Base-by-base conservation (phyloP, 2,888 invertebrate genomes). In the Andrena chrysosceles region DNA sequence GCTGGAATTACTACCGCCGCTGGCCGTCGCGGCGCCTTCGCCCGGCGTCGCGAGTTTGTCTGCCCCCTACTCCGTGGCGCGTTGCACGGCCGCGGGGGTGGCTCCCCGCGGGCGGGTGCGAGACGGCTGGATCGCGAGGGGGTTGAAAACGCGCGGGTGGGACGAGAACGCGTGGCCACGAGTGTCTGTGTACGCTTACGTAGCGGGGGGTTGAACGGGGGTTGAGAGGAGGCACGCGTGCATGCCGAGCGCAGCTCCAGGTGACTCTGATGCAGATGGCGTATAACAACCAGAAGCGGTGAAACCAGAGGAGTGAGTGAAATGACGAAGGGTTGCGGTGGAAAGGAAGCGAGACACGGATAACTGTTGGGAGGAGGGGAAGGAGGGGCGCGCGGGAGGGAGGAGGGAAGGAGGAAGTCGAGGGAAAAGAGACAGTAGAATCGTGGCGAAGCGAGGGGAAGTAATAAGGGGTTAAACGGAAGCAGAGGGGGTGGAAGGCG, bases 1-100 rank as follows among this genome's bases (percentile, higher is more conserved):
- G 85, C 81, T 80, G 84, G 85, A 89, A 87, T 90, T 90, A 89
- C 89, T 89, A 83, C 88, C 74, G 81, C 81, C 84, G 72, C 80
- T 72, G 79, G 84, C 64, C 75, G 73, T 69, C 75, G 77, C 72
- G 80, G 76, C 70, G 76, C 81, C 75, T 68, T 64, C 68, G 52
- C 52, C 56, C 63, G 42, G 23, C 75, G 81, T 71, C 71, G 68
- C 52, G 54, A 31, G 23, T 26, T 29, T 62, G 35, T 35, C 33
- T 35, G 63, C 63, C 8, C 35, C 35, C 33, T 20, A 1, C 56
- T 56, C 56, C 23, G 23, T 20, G 23, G 56, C 23, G 56, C 7
- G 54, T 56, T 56, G 23, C 3, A 10, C 3, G 20, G 54, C 7
- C 2, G 20, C 20, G 26, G 26, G 23, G 54, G 54, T 10, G 23